Base-by-base conservation (phyloP, 2,113 vertebrate species). In the Salvator merianae region DNA sequence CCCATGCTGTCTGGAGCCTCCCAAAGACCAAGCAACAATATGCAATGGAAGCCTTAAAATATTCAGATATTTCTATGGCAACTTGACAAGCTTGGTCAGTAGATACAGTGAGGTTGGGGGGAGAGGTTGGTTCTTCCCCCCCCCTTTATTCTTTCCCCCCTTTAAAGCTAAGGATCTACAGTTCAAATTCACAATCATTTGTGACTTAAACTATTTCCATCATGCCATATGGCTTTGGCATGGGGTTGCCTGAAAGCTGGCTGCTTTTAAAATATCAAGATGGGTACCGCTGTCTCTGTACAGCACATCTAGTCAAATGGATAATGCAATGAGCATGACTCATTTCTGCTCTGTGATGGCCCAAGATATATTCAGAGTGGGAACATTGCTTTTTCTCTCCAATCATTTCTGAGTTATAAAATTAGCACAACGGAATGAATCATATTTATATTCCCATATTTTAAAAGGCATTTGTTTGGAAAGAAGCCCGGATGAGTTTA, bases 391-490 rank as follows among this genome's bases (percentile, higher is more conserved):
- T 47, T n/a, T 53, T 50, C 65, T 2, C n/a, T 86, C 43, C 50
- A 10, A 38, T 82, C 53, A 65, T 65, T 79, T 90, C 28, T 8
- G 79, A 82, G 66, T 16, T 74, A 75, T 63, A 38, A 86, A 86
- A 86, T 76, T 89, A 80, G 28, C 53, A 69, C 84, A 28, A 59
- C 82, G 63, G 7, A n/a, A n/a, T 8, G 50, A 63, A 36, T 62
- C 53, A 59, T 7, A 26, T 2, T 91, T 55, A 28, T 43, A 82
- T 76, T 86, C 77, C 69, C 71, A 70, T 76, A 32, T 71, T 14
- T 68, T 30, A 2, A 40, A 59, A 81, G 50, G 59, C 50, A 38
- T 55, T 30, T n/a, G 13, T 47, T 16, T 69, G 65, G 79, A 80
- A 36, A 22, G 22, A 69, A 69, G n/a, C 63, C 63, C 43, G 7